Base-by-base conservation (phyloP, 2,888 invertebrate genomes). In the Masnerella sp. region DNA sequence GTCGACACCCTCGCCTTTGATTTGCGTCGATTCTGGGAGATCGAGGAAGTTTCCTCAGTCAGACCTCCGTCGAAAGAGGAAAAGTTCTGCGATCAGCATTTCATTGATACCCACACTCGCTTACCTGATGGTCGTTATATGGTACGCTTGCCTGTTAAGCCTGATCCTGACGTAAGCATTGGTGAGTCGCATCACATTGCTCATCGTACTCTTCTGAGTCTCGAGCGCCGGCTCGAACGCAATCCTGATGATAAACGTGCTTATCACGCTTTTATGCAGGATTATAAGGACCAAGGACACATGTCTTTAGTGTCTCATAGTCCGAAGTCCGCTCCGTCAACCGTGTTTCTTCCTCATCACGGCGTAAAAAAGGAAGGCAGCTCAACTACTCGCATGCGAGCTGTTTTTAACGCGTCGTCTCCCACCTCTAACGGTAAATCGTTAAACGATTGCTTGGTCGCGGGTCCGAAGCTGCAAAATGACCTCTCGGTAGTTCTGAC, bases 201-300 rank as follows among this genome's bases (percentile, higher is more conserved):
- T 5, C 12, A 8, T 1, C 36, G 22, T 9, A 15, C 45, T 3
- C 20, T 59, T 4, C 59, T 25, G 2, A 32, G 47, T 0, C 36
- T 47, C 3, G 56, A 40, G 12, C 40, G 22, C 15, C 20, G 42
- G 49, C 47, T 61, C 30, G 17, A 11, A 2, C 42, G 42, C 12
- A 7, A 11, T 22, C 42, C 22, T 11, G 15, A 18, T 42, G 25
- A 11, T 38, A n/a, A 7, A 17, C 34, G 0, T 32, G 25, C 18
- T n/a, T 75, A 65, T 45, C 15, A 15, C 5, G 43, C 42, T 9
- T 68, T 69, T 36, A 52, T 69, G 61, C 32, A n/a, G 11, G 69
- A 69, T 15, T 69, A 69, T 15, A 45, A 42, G 11, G n/a, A n/a
- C 14, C 51, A 47, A 32, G 61, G 61, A 1, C 65, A 65, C 17